These are phyloP conservation scores for Drosophila tropicalis DNA, from an alignment of 1,140 invertebrate genomes.

Conservation along the genomic window DNA sequence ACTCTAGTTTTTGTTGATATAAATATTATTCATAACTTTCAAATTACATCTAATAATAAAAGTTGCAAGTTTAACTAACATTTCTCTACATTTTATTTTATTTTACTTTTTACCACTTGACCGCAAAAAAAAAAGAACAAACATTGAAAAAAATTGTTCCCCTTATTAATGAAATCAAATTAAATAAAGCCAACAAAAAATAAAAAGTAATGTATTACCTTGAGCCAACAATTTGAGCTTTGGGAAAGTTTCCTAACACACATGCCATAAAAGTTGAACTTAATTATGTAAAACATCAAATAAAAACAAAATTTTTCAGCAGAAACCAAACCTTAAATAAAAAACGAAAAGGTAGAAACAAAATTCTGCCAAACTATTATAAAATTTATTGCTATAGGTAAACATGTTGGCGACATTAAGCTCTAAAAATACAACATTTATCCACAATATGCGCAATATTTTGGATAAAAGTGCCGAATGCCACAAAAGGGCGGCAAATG, in stretches of 20 bases:
- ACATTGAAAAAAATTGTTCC: slow-evolving; percentile 4
- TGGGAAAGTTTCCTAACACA: slow-evolving; percentile 18
- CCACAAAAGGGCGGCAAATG: slow-evolving; percentile 42
- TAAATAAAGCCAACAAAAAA: neutral
- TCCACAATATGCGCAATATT: slow-evolving; percentile 41
- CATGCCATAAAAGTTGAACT: slow-evolving; percentile 38
- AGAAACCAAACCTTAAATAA: neutral
- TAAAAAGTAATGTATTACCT: slow-evolving; percentile 34
- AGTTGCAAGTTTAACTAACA: too few species aligned
- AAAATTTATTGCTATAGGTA: slow-evolving; percentile 4
- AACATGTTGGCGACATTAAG: neutral
- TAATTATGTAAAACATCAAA: slow-evolving; percentile 46
- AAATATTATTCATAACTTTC: too few species aligned
- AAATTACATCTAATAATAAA: too few species aligned
- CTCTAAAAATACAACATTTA: slow-evolving; percentile 25
- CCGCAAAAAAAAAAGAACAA: neutral
- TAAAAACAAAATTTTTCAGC: slow-evolving; percentile 22
- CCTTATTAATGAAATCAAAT: slow-evolving; percentile 3
- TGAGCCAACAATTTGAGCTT: slow-evolving; percentile 29
- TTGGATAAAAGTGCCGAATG: slow-evolving; percentile 42
- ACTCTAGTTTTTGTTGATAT: too few species aligned
- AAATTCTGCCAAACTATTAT: slow-evolving; percentile 1
- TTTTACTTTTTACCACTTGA: neutral
- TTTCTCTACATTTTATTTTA: too few species aligned
- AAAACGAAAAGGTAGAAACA: neutral